These are phyloP conservation scores for Pelochelys cantorii DNA, from an alignment of 2,797 vertebrate genomes.

Conservation along the genomic window DNA sequence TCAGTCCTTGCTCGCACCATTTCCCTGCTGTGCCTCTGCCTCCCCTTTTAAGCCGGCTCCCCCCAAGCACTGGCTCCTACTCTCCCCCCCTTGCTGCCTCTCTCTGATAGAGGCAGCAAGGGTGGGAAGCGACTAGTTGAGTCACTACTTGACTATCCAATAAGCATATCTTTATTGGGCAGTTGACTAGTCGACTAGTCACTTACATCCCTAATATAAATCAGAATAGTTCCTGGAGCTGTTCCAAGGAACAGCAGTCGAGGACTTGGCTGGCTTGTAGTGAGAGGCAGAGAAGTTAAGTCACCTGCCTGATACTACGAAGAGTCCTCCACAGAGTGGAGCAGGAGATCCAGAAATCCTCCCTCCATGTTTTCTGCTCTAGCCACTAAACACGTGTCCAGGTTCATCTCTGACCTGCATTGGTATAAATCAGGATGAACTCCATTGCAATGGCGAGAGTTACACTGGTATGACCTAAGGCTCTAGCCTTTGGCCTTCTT, in stretches of 20 bases:
- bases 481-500: background rate
- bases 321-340: background rate
- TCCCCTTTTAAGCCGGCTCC: too few species aligned
- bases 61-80: too few species aligned
- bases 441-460: background rate
- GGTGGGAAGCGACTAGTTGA: too few species aligned
- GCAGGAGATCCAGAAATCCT: background rate
- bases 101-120: too few species aligned
- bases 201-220: background rate
- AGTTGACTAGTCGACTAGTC: too few species aligned
- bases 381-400: background rate
- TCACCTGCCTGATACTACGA: too few species aligned
- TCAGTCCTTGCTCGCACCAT: too few species aligned
- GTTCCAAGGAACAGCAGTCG: background rate
- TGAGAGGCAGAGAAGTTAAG: background rate
- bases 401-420: background rate
- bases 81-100: too few species aligned
- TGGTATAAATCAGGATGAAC: background rate
- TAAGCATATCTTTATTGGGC: too few species aligned
- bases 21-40: too few species aligned
- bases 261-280: background rate
- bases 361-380: background rate
- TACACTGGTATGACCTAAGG: too few species aligned
- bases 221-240: background rate
- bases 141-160: too few species aligned